Base-by-base conservation (phyloP, 2,113 vertebrate species). In the Pardalotus punctatus region DNA sequence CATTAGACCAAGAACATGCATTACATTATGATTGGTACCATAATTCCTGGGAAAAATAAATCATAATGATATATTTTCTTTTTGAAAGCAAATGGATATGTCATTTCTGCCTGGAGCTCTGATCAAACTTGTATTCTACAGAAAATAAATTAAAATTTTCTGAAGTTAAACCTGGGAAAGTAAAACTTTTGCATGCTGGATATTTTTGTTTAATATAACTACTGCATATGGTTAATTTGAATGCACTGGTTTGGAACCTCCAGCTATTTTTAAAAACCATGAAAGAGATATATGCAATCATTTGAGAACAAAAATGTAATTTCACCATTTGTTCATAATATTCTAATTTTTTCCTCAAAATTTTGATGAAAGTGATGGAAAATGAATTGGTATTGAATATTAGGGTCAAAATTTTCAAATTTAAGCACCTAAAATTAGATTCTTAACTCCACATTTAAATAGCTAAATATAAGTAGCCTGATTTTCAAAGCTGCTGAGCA, bases 401-500 rank as follows among this genome's bases (percentile, higher is more conserved):
- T 38, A 72, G 48, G 61, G 66, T 43, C 65, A 96, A 91, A 90
- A 64, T 76, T 95, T 91, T 85, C 14, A 74, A 76, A 67, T 90
- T 28, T 82, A 3, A 78, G 5, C 28, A 6, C 48, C 74, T 88
- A 95, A 96, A 94, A 87, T 91, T 88, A 96, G 40, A 61, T 81
- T 90, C 23, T 40, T 43, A 76, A 65, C 48, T 76, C 57, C 66
- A 33, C 76, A 79, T 97, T 94, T 94, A 85, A 54, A 64, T 19
- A 79, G 36, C 95, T 94, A 94, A 93, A 84, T 93, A 89, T 95
- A 96, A 91, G 66, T 65, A 94, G 57, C 53, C 70, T 87, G 78
- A 90, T 94, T 96, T 93, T 80, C 70, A 72, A 48, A 93, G 90
- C 65, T 86, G 76, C 91, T 96, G 85, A 95, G 92, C 90, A 95